A percentile compares a stretch with the other conserved stretches of the same genome.
Evolutionary conservation across 1,140 invertebrate genomes (phyloP).

Genomic region (Pectinophora gossypiella): DNA sequence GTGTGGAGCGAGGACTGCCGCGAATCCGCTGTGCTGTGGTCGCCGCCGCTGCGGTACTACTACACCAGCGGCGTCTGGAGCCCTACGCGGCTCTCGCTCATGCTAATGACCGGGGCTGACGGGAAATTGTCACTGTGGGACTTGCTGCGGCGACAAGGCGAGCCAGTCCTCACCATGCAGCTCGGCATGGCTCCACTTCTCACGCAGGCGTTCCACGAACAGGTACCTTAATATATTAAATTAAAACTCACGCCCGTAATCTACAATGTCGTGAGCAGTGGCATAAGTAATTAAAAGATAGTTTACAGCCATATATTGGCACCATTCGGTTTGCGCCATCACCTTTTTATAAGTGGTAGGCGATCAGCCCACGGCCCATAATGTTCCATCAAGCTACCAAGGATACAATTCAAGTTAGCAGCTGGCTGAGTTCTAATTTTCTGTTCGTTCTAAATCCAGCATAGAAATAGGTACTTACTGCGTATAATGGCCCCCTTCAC

Average conservation of each 20-base stretch:
- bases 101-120: constrained; percentile 89
- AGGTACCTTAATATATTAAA: constrained; percentile 15
- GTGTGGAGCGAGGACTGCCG: constrained; percentile 95
- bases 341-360: too few species aligned
- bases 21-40: constrained; percentile 92
- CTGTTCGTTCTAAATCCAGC: too few species aligned
- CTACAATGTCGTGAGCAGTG: background rate
- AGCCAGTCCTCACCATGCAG: constrained; percentile 89
- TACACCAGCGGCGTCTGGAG: constrained; percentile 92
- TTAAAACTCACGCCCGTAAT: background rate
- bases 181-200: constrained; percentile 80
- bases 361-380: too few species aligned
- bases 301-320: too few species aligned
- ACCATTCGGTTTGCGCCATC: too few species aligned
- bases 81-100: constrained; percentile 88
- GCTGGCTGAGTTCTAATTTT: too few species aligned
- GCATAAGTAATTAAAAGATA: too few species aligned
- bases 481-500: too few species aligned
- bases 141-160: constrained; percentile 90
- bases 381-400: too few species aligned
- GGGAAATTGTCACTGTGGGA: constrained; percentile 93
- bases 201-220: constrained; percentile 44
- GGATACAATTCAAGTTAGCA: too few species aligned
- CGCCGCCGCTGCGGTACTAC: constrained; percentile 82
- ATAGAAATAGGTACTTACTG: too few species aligned